A percentile compares a stretch with the other conserved stretches of the same genome.
Conservation (phyloP, 2,797 vertebrate species). For the Meda fulgida region DNA sequence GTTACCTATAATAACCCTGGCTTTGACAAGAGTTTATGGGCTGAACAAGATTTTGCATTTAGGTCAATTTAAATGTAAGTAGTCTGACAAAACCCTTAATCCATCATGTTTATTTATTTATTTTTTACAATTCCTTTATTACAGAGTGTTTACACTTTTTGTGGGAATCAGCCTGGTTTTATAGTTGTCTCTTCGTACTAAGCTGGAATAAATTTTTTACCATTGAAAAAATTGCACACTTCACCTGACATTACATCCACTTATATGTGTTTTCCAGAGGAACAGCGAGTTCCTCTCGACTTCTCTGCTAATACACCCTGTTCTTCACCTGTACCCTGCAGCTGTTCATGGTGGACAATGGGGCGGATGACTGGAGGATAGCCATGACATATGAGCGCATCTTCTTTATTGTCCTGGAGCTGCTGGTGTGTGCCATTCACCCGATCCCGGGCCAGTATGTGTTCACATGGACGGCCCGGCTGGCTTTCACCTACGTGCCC, state of each 20-base stretch:
- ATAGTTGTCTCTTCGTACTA: neutral
- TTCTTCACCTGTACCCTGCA: slow-evolving; percentile 66
- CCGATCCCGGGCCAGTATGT: slow-evolving; percentile 92
- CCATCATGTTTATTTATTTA: too few species aligned
- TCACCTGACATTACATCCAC: neutral
- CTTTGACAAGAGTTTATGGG: neutral
- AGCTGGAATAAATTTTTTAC: neutral
- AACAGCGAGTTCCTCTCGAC: neutral
- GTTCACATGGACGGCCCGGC: slow-evolving; percentile 91
- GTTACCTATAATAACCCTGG: neutral
- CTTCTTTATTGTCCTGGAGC: slow-evolving; percentile 93
- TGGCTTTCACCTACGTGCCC: slow-evolving; percentile 89
- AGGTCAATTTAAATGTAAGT: neutral
- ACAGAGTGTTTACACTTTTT: neutral
- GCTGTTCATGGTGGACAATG: slow-evolving; percentile 98
- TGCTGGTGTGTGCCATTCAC: slow-evolving; percentile 93
- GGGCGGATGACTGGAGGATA: slow-evolving; percentile 95
- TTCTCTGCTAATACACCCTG: slow-evolving; percentile 66
- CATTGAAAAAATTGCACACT: neutral
- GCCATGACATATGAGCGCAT: slow-evolving; percentile 94
- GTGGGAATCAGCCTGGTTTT: neutral
- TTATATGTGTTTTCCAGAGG: slow-evolving; percentile 1
- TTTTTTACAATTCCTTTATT: neutral
- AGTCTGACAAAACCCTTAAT: neutral
- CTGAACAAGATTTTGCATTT: neutral